These are phyloP conservation scores for Morone saxatilis DNA, from an alignment of 2,113 vertebrate genomes.

Conservation along the genomic window DNA sequence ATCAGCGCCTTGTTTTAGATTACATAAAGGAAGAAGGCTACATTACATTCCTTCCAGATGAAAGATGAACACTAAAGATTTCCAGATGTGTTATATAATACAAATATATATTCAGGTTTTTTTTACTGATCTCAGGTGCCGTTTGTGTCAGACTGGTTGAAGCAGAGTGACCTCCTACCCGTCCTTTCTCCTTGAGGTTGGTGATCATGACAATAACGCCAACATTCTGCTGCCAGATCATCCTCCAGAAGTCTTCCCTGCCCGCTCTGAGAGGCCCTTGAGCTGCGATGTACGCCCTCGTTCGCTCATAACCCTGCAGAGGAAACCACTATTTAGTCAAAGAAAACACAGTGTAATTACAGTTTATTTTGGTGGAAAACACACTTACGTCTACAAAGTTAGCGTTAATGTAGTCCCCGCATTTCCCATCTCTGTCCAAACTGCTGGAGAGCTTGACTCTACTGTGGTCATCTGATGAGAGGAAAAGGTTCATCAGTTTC, in stretches of 20 bases:
- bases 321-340: not conserved
- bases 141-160: not conserved
- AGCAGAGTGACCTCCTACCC: constrained; percentile 83
- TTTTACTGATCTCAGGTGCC: not conserved
- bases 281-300: constrained; percentile 96
- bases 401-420: constrained; percentile 97
- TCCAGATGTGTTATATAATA: too few species aligned
- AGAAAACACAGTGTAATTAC: not conserved
- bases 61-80: too few species aligned
- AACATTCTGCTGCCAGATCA: constrained; percentile 98
- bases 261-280: constrained; percentile 95
- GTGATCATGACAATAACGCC: constrained; percentile 98
- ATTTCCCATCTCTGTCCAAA: constrained; percentile 90
- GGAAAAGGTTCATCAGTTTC: not conserved
- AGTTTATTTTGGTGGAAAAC: not conserved
- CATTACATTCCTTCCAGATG: too few species aligned
- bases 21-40: not conserved
- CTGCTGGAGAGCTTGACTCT: constrained; percentile 93
- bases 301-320: constrained; percentile 92
- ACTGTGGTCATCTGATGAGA: constrained; percentile 93
- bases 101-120: not conserved
- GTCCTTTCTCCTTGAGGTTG: constrained; percentile 97
- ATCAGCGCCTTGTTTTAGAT: not conserved
- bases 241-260: constrained; percentile 98
- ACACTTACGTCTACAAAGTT: constrained; percentile 96